Base-by-base conservation (phyloP, 2,113 vertebrate genomes). In the Callocephalon fimbriatum region DNA sequence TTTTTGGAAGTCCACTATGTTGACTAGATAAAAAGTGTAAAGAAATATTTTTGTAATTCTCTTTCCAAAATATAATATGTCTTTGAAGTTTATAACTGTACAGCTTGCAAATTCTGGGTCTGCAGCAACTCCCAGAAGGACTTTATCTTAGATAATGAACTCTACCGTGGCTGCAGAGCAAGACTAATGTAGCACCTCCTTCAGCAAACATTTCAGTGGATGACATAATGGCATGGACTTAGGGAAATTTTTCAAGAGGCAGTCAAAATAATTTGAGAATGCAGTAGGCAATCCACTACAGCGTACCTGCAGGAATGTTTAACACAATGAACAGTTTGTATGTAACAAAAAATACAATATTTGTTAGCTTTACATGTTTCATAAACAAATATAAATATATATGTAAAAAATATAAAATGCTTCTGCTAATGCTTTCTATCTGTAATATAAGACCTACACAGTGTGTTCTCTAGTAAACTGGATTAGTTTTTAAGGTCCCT, bases 311-410 rank as follows among this genome's bases (percentile, higher is more conserved):
- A 94, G n/a, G 12, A 93, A 61, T 23, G 11, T 61, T 85, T 90
- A 75, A 72, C 48, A 79, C 44, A 85, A 87, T 48, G 27, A 90
- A 76, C 32, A 54, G 31, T 86, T 88, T 83, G 44, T 53, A 19
- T 86, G 47, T 72, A 89, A 93, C 38, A 86, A 87, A 94, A 95
- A 91, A 27, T n/a, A 51, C 53, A 59, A 40, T 85, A 93, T 81
- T 94, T 91, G 85, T 87, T 87, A 85, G 42, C 7, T 85, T 93
- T 87, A 56, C 20, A 20, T 78, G 23, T 68, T 89, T 81, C 38
- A 61, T 89, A 91, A 96, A 40, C 38, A 40, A 40, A 40, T 40
- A 40, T 40, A 40, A 40, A 40, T 40, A 40, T 40, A 40, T 40
- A 40, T 12, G 13, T 40, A 40, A 13, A 38, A 38, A 40, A 40